Percentiles rank a stretch among this genome's conserved stretches.
Evolutionary conservation across 2,888 invertebrate species (phyloP).

Genomic region (Deilephila porcellus): DNA sequence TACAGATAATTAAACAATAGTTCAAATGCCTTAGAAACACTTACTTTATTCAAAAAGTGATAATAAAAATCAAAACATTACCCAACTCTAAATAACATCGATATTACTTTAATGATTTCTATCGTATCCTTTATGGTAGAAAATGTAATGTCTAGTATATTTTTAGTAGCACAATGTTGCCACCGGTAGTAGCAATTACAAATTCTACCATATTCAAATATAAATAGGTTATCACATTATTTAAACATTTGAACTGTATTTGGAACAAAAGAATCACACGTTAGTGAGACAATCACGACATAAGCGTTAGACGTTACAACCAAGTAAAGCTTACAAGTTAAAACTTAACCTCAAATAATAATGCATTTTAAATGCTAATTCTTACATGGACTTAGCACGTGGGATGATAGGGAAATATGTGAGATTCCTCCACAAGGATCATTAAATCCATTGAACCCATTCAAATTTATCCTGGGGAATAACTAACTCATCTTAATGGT

Average conservation of each 20-base stretch:
- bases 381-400: background rate
- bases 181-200: no score
- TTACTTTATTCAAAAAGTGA: conserved; percentile 30
- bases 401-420: background rate
- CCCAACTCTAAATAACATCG: background rate
- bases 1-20: conserved; percentile 13
- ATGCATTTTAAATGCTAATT: conserved; percentile 24
- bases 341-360: background rate
- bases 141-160: no score
- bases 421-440: no score
- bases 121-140: background rate
- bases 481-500: no score
- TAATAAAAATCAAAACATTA: background rate
- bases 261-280: conserved; percentile 28
- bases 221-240: background rate
- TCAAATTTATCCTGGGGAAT: no score
- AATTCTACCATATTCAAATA: no score
- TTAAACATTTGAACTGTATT: background rate
- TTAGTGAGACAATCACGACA: conserved; percentile 41
- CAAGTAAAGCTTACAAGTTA: conserved; percentile 34
- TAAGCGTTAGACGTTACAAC: conserved; percentile 43
- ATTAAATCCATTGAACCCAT: no score
- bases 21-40: conserved; percentile 25
- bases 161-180: background rate
- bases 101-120: conserved; percentile 1